Evolutionary conservation across 2,888 invertebrate species (phyloP).

Genomic region (Zygogramma bicolorata): DNA sequence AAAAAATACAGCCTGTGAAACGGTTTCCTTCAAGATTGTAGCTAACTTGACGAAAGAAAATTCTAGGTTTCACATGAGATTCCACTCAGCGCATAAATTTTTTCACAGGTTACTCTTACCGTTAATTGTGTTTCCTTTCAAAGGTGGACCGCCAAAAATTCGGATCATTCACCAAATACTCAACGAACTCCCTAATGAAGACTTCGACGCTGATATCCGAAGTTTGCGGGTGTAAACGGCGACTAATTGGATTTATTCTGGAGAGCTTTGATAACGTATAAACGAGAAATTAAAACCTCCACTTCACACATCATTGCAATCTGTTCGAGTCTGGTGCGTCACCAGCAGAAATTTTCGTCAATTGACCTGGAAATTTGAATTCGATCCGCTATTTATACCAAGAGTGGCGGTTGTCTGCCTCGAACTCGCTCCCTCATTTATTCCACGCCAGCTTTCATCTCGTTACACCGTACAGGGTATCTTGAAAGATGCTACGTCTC

Average conservation of each 20-base stretch:
- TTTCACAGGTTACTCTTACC: no score
- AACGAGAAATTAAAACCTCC: slow-evolving; percentile 36
- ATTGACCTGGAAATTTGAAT: slow-evolving; percentile 48
- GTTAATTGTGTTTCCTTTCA: no score
- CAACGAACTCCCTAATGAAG: background rate
- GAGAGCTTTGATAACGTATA: slow-evolving; percentile 42
- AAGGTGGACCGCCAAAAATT: no score
- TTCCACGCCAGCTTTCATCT: background rate
- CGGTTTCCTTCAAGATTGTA: no score
- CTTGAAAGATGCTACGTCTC: no score
- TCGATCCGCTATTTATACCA: slow-evolving; percentile 36
- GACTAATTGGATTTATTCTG: slow-evolving; percentile 44
- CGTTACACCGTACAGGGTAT: no score
- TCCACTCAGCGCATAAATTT: no score
- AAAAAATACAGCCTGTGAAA: no score
- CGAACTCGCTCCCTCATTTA: background rate
- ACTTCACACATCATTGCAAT: slow-evolving; percentile 46
- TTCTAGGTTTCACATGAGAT: no score
- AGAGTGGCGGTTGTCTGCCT: background rate
- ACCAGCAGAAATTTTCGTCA: slow-evolving; percentile 44
- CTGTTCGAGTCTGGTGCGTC: slow-evolving; percentile 33
- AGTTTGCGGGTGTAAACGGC: slow-evolving; percentile 35
- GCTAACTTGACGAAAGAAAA: no score
- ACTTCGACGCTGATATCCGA: background rate
- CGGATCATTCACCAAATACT: background rate